Percentiles rank a stretch among this genome's conserved stretches.
Conservation (phyloP, 2,888 invertebrate species). For the Cinara cedri region DNA sequence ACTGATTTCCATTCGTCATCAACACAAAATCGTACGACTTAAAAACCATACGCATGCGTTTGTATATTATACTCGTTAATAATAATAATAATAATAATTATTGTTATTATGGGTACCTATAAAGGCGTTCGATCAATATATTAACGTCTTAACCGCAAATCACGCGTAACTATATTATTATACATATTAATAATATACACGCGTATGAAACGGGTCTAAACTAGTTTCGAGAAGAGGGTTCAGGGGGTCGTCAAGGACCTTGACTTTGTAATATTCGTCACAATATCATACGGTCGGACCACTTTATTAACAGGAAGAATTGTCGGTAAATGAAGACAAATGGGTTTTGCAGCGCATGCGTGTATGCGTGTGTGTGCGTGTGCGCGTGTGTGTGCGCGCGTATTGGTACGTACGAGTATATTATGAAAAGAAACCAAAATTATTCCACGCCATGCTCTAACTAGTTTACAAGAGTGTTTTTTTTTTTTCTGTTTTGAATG, state of each 20-base stretch:
- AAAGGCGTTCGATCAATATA: not conserved
- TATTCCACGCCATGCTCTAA: conserved; percentile 44
- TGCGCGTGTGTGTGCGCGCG: not conserved
- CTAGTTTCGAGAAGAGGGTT: conserved; percentile 53
- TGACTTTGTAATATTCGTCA: conserved; percentile 47
- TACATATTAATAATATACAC: too few species aligned
- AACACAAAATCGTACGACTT: too few species aligned
- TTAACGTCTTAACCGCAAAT: not conserved
- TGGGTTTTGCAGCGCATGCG: conserved; percentile 40
- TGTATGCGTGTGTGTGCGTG: too few species aligned
- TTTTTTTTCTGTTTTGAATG: conserved; percentile 24
- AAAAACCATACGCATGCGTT: too few species aligned
- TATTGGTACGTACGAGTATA: too few species aligned
- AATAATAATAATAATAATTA: not conserved
- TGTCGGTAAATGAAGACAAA: conserved; percentile 56
- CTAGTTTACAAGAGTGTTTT: conserved; percentile 40
- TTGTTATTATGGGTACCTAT: too few species aligned
- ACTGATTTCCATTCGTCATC: too few species aligned
- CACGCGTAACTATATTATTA: not conserved
- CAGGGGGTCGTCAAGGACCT: conserved; percentile 48
- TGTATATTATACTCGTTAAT: not conserved
- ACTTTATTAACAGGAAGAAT: conserved; percentile 56
- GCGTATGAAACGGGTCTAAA: conserved; percentile 16
- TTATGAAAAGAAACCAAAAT: conserved; percentile 39
- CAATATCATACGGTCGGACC: conserved; percentile 49